phyloP scores from a whole-genome alignment of 2,888 invertebrate genomes.

The Rotaria macrura region DNA sequence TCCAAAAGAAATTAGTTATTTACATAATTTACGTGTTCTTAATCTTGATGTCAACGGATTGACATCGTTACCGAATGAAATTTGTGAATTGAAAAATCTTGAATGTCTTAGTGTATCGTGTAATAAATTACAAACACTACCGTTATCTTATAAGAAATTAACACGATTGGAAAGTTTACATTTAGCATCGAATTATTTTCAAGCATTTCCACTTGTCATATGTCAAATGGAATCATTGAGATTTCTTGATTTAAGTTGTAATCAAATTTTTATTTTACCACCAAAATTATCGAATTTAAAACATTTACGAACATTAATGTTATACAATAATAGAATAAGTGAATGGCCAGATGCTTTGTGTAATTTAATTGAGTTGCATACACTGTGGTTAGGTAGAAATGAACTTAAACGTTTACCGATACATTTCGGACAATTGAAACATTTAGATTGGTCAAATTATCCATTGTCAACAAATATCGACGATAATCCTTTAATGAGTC shows the following conservation, averaged over 20 bases:
- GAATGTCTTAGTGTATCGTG: slow-evolving; percentile 28
- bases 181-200: slow-evolving; percentile 26
- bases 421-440: slow-evolving; percentile 18
- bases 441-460: slow-evolving; percentile 25
- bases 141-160: slow-evolving; percentile 21
- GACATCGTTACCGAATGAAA: slow-evolving; percentile 17
- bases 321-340: slow-evolving; percentile 21
- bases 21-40: slow-evolving; percentile 22
- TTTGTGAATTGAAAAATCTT: slow-evolving; percentile 23
- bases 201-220: slow-evolving; percentile 25
- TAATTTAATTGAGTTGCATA: slow-evolving; percentile 8
- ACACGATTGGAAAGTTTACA: slow-evolving; percentile 25
- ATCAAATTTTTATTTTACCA: slow-evolving; percentile 20
- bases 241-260: slow-evolving; percentile 28
- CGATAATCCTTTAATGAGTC: slow-evolving; percentile 26
- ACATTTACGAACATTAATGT: slow-evolving; percentile 23
- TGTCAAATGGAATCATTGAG: slow-evolving; percentile 2
- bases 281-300: slow-evolving; percentile 16
- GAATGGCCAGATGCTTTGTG: slow-evolving; percentile 22
- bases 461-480: slow-evolving; percentile 25
- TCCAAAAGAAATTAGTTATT: slow-evolving; percentile 24
- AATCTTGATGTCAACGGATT: slow-evolving; percentile 30
- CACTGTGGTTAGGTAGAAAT: slow-evolving; percentile 30
- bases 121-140: slow-evolving; percentile 27
- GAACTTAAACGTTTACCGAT: slow-evolving; percentile 10